These are phyloP conservation scores for Nephila pilipes DNA, from an alignment of 1,140 invertebrate species.

Conservation along the genomic window DNA sequence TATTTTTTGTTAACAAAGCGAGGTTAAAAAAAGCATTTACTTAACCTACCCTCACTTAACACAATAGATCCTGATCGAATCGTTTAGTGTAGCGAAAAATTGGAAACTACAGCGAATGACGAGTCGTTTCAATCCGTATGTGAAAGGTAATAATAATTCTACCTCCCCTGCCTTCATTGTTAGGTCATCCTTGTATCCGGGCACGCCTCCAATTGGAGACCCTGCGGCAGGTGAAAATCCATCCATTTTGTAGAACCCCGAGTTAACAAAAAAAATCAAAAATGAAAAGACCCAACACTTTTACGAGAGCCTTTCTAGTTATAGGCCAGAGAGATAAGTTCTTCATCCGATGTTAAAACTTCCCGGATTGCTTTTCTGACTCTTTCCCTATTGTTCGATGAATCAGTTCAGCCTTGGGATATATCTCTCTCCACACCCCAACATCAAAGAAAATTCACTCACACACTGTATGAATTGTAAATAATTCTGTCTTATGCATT, in stretches of 20 bases:
- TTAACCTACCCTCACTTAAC: not conserved
- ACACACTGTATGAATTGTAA: conserved; percentile 20
- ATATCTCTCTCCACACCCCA: not conserved
- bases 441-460: not conserved
- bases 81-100: conserved; percentile 39
- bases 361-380: not conserved
- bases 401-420: not conserved
- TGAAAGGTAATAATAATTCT: conserved; percentile 43
- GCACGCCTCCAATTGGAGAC: conserved; percentile 34
- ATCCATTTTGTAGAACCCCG: conserved; percentile 30
- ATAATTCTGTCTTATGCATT: conserved; percentile 8
- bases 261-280: not conserved
- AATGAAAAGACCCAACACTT: not conserved
- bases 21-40: not conserved
- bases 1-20: not conserved
- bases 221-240: conserved; percentile 18
- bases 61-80: conserved; percentile 26
- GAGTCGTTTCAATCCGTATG: conserved; percentile 28
- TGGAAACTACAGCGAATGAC: conserved; percentile 1
- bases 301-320: not conserved
- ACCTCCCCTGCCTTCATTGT: not conserved
- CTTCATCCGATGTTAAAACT: not conserved
- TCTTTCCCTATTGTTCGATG: not conserved
- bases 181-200: conserved; percentile 28
- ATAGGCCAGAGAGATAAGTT: not conserved